Evolutionary conservation across 1,140 invertebrate species (phyloP).

Genomic region (Ostrea edulis): DNA sequence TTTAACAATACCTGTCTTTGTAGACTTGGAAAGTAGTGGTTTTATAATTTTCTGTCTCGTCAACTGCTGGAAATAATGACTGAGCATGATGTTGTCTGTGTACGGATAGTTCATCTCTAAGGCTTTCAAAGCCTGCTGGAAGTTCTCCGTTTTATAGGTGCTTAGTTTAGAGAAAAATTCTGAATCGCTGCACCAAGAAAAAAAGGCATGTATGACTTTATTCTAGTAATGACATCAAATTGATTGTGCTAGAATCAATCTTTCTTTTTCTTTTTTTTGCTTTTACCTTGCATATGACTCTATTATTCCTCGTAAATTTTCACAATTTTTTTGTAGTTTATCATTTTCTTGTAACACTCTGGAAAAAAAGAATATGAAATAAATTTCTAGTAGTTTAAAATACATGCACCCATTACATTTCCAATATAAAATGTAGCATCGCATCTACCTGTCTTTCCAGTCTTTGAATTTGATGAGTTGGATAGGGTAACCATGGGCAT

Average conservation of each 20-base stretch:
- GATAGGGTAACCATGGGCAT: slow-evolving; percentile 74
- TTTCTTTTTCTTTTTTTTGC: neutral
- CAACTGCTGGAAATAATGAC: slow-evolving; percentile 71
- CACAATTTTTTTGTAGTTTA: neutral
- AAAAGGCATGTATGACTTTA: neutral
- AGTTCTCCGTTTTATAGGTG: slow-evolving; percentile 68
- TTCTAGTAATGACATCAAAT: neutral
- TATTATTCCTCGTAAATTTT: slow-evolving; percentile 61
- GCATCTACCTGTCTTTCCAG: slow-evolving; percentile 71
- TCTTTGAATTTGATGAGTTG: slow-evolving; percentile 70
- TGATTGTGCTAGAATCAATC: neutral
- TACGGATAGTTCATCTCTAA: slow-evolving; percentile 70
- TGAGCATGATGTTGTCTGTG: slow-evolving; percentile 68
- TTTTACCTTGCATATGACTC: slow-evolving; percentile 70
- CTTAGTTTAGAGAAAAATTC: slow-evolving; percentile 69
- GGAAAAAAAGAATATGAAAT: neutral
- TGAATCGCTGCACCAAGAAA: slow-evolving; percentile 62
- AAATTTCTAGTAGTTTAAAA: neutral
- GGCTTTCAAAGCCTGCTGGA: slow-evolving; percentile 62
- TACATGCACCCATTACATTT: neutral
- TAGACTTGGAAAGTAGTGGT: slow-evolving; percentile 1
- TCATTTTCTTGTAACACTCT: slow-evolving; percentile 30
- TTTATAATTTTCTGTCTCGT: slow-evolving; percentile 11
- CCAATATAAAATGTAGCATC: neutral
- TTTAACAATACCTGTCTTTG: neutral